Evolutionary conservation across 2,888 invertebrate species (phyloP).

Genomic region (Frankliniella intonsa): DNA sequence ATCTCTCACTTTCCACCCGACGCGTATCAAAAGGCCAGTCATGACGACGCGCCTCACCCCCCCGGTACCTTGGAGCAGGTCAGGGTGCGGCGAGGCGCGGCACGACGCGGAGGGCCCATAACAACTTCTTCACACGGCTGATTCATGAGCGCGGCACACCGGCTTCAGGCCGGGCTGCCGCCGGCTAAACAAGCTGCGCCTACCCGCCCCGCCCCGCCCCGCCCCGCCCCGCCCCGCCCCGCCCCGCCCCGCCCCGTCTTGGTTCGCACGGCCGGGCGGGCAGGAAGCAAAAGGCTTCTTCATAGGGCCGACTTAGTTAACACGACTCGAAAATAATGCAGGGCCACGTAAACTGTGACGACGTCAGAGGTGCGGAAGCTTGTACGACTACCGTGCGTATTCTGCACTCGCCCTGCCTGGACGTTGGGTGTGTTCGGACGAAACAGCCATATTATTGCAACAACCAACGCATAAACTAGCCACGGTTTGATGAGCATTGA

Average conservation of each 20-base stretch:
- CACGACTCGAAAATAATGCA: too few species aligned
- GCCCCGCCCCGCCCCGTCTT: neutral
- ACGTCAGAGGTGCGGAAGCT: too few species aligned
- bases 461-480: too few species aligned
- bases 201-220: neutral
- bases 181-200: neutral
- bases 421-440: too few species aligned
- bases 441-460: too few species aligned
- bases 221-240: conserved; percentile 8
- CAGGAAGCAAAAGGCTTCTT: neutral
- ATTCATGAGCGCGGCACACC: neutral
- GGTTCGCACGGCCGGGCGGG: neutral
- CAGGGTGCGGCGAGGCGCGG: neutral
- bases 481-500: too few species aligned
- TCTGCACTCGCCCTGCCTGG: too few species aligned
- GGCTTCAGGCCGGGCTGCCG: neutral
- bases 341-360: too few species aligned
- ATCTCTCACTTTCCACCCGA: neutral
- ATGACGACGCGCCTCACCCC: neutral
- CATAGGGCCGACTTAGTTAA: too few species aligned
- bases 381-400: too few species aligned
- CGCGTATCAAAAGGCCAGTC: neutral
- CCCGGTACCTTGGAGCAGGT: neutral
- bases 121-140: conserved; percentile 23
- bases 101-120: neutral